phyloP scores from a whole-genome alignment of 2,888 invertebrate species.

The Griposia aprilina region DNA sequence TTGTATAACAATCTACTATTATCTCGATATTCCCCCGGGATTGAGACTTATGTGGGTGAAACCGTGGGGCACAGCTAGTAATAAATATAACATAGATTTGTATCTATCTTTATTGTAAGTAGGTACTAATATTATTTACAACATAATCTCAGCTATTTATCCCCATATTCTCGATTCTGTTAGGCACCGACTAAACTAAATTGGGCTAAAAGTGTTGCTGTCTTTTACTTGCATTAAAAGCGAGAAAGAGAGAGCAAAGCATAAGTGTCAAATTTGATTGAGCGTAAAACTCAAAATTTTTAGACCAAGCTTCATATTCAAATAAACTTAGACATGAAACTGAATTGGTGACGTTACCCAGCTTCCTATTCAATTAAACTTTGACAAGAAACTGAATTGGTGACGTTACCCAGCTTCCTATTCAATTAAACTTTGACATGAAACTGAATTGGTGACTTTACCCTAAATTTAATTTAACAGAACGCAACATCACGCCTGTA shows the following conservation, averaged over 20 bases:
- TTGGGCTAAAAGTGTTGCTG: not conserved
- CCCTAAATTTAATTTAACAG: not conserved
- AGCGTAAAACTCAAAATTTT: not conserved
- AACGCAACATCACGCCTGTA: not conserved
- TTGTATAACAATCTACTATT: too few species aligned
- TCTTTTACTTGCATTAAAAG: not conserved
- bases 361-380: not conserved
- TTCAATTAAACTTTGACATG: not conserved
- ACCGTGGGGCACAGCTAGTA: too few species aligned
- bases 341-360: not conserved
- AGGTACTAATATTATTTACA: conserved; percentile 8
- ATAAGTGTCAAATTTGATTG: not conserved
- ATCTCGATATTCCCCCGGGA: too few species aligned
- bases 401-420: not conserved
- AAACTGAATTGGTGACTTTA: not conserved
- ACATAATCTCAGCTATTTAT: not conserved
- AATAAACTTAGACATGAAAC: not conserved
- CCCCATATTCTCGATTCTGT: not conserved
- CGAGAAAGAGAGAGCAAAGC: not conserved
- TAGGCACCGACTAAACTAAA: too few species aligned
- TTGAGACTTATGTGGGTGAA: too few species aligned
- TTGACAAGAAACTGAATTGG: not conserved
- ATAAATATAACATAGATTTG: not conserved
- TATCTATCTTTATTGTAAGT: conserved; percentile 16
- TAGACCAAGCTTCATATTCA: not conserved